Base-by-base conservation (phyloP, 1,140 invertebrate genomes). In the Drosophila murphyi region DNA sequence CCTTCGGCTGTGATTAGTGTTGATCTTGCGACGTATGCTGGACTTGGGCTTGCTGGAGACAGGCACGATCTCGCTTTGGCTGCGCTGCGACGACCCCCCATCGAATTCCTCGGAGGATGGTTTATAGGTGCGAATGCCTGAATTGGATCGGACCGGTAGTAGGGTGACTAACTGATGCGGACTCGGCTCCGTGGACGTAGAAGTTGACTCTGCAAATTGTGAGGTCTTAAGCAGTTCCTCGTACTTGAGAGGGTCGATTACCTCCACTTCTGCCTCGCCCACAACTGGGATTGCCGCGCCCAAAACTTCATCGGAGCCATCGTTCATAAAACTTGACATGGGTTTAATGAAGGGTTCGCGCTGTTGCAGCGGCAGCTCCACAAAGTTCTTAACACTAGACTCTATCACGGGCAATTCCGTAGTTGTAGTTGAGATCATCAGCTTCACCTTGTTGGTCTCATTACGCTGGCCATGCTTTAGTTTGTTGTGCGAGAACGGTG, bases 261-360 rank as follows among this genome's bases (percentile, higher is more conserved):
- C 90, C 37, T 92, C 92, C 0, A 92, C 91, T 34, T 92, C 92
- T 0, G 92, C 92, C 62, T 92, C 90, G 10, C 92, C 92, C 0
- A 92, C 79, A 4, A 92, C 80, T 1, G 91, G 90, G 45, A 92
- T 91, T 0, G 82, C 88, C 1, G 91, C 90, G 0, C 82, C 89
- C 5, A 92, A 31, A 0, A 89, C 74, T 52, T 92, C 90, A 0
- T 79, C 59, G 0, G 90, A 91, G 2, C 64, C 65, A 7, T 91
- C 88, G 3, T 89, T 76, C 51, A 92, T 76, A 31, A 92, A 92
- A 57, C 80, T 92, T 0, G 87, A 90, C 85, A 91, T 91, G 10
- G 91, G 86, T 50, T 85, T 81, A 7, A 92, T 88, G 34, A 91
- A 92, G 0, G 89, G 90, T 34, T 91, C 82, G 2, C 78, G 72